Evolutionary conservation across 2,888 invertebrate genomes (phyloP), one percentile per base, ranked within the genome.

Genomic region (Noctua fimbriata): DNA sequence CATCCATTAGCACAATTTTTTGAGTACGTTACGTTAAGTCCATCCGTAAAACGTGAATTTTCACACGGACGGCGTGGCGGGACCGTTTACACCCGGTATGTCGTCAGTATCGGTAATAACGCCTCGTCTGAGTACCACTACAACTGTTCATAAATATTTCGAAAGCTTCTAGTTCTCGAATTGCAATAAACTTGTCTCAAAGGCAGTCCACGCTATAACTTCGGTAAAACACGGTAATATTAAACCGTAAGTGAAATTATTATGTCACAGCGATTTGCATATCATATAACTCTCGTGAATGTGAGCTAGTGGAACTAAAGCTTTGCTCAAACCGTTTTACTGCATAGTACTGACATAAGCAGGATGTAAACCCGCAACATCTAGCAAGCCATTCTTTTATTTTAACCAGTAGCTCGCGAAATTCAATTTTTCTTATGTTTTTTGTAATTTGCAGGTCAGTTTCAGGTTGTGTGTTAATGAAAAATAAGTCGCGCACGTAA

Each of bases 221-320:
- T n/a, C 60, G 4, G 18, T 73, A 14, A 75, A 73, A 73, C 44
- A 32, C n/a, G 6, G 28, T 73, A 2, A 47, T 14, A 74, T 76
- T 75, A 7, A 63, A 28, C 28, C 28, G 1, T 36, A 63, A 36
- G n/a, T 24, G 21, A 36, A 10, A 1, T 0, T 58, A n/a, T 60
- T 28, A 60, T 32, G 18, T 7, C 18, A 63, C 32, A 32, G 18
- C 32, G 32, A 63, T 63, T 2, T 63, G 63, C 14, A 60, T 47
- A 71, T 9, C 5, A 73, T 24, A 9, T 18, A 72, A 5, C 24
- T 28, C 24, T 28, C 14, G n/a, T 10, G 24, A 24, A 9, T 55
- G 55, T 24, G 2, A 58, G 4, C 12, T 60, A 60, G 60, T 28
- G 60, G 16, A 32, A 63, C 60, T 9, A 32, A 28, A 18, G 18